phyloP scores from a whole-genome alignment of 2,888 invertebrate genomes.

The Netelia virgata region DNA sequence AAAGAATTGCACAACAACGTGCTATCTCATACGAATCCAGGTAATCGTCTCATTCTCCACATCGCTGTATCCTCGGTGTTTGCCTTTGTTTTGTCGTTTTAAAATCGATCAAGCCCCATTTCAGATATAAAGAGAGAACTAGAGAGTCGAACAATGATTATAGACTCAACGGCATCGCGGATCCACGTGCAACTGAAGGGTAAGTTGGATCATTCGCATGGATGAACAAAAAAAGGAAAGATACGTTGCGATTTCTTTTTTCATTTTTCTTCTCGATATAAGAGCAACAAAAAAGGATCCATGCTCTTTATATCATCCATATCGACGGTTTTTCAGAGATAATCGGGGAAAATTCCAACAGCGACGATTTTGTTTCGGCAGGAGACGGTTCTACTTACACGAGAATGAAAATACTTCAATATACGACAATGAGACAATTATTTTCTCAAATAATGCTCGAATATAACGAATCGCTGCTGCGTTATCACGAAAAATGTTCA shows the following conservation, averaged over 20 bases:
- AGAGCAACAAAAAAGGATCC: not conserved
- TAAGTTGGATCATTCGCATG: constrained; percentile 69
- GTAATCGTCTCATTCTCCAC: constrained; percentile 69
- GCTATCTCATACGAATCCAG: constrained; percentile 81
- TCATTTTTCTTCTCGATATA: no score
- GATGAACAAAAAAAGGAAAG: not conserved
- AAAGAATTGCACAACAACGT: constrained; percentile 85
- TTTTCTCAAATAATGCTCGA: constrained; percentile 86
- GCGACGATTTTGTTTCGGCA: constrained; percentile 75
- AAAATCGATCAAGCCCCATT: constrained; percentile 68
- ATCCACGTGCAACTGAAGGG: constrained; percentile 87
- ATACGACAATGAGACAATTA: constrained; percentile 85
- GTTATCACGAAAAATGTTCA: constrained; percentile 86
- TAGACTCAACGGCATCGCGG: constrained; percentile 86
- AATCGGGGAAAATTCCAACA: constrained; percentile 75
- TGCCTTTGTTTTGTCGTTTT: constrained; percentile 3
- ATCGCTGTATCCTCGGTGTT: not conserved
- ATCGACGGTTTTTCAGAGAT: constrained; percentile 80
- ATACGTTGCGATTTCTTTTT: no score
- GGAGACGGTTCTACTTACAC: constrained; percentile 77
- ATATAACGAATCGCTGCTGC: constrained; percentile 86
- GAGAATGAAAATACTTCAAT: constrained; percentile 86
- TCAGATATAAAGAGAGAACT: constrained; percentile 88
- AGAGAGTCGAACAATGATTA: constrained; percentile 86
- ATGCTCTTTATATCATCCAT: no score